A percentile compares a stretch with the other conserved stretches of the same genome.
Conservation (phyloP, 2,888 invertebrate genomes). For the Dyspetes luteomarginatus region DNA sequence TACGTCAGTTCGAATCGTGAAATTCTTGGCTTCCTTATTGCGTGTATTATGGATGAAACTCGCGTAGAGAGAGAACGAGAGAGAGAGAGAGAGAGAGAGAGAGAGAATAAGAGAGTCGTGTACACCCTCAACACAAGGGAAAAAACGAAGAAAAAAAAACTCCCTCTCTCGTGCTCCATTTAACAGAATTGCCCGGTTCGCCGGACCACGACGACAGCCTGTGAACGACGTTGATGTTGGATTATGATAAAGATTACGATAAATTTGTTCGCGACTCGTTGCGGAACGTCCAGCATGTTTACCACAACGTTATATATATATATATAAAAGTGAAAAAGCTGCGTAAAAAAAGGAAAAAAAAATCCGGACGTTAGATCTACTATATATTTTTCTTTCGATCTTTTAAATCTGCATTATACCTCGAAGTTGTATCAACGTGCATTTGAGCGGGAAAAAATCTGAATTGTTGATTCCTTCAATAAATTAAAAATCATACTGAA, state of each 20-base stretch:
- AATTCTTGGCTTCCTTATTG: constrained; percentile 2
- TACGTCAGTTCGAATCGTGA: constrained; percentile 3
- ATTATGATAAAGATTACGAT: constrained; percentile 67
- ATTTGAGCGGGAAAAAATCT: too few relatives aligned
- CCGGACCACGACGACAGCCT: constrained; percentile 48
- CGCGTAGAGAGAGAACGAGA: neutral
- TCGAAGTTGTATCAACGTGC: too few relatives aligned
- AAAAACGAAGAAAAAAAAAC: neutral
- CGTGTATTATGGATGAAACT: neutral
- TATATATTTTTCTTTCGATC: neutral
- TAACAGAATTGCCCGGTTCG: constrained; percentile 54
- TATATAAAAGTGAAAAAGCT: neutral
- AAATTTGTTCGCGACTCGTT: constrained; percentile 6
- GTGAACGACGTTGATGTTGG: constrained; percentile 70
- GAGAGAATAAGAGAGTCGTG: too few relatives aligned
- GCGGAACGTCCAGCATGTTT: neutral
- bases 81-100: too few relatives aligned
- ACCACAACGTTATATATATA: neutral
- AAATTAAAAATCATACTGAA: too few relatives aligned
- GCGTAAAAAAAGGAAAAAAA: neutral
- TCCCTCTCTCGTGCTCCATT: constrained; percentile 49
- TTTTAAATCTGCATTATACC: too few relatives aligned
- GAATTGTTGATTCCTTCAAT: too few relatives aligned
- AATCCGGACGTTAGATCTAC: neutral
- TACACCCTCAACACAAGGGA: neutral